These are phyloP conservation scores for Thunnus maccoyii DNA, from an alignment of 2,113 vertebrate genomes.

Conservation along the genomic window DNA sequence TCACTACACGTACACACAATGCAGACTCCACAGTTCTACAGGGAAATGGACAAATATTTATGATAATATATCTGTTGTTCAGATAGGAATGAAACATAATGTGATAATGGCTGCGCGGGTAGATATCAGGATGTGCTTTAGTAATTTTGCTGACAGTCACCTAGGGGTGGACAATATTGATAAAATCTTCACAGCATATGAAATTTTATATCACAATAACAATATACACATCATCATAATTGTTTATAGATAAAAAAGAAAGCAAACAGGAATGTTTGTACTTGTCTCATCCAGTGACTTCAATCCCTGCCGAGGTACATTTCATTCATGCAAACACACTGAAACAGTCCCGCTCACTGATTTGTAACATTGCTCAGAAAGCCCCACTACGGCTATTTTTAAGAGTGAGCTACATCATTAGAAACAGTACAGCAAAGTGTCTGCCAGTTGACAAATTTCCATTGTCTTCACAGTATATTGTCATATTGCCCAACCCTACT, in stretches of 20 bases:
- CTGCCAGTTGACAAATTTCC: not conserved
- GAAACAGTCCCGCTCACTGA: not conserved
- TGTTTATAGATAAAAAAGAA: too few relatives aligned
- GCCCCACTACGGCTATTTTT: not conserved
- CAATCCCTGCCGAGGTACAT: not conserved
- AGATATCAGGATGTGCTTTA: not conserved
- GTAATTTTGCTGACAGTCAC: not conserved
- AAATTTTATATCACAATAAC: not conserved
- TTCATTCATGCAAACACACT: not conserved
- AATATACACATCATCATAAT: not conserved
- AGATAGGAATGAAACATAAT: not conserved
- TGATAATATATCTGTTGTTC: not conserved
- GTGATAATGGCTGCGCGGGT: slow-evolving; percentile 12
- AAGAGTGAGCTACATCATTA: not conserved
- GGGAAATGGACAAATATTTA: slow-evolving; percentile 4
- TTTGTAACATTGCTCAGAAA: not conserved
- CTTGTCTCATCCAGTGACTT: too few relatives aligned
- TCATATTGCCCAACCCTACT: not conserved
- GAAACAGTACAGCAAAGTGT: not conserved
- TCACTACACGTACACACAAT: not conserved
- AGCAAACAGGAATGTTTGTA: too few relatives aligned
- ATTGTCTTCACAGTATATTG: not conserved
- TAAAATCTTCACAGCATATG: not conserved
- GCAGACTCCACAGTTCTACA: not conserved
- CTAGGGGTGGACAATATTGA: not conserved